Conservation (phyloP, 1,140 invertebrate species). For the Nasonia longicornis region DNA sequence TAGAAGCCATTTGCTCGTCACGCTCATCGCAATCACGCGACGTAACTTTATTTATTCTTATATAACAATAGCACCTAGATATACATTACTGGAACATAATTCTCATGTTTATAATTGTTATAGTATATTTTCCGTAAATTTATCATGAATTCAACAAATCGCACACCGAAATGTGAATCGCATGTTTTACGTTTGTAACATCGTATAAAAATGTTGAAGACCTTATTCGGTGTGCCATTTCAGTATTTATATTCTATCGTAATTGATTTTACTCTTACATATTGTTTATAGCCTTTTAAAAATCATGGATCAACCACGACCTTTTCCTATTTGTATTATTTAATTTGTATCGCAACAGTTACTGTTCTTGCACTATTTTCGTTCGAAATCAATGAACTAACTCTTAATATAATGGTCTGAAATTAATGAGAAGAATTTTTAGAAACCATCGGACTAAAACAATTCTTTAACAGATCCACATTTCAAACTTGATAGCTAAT, state of each 20-base stretch:
- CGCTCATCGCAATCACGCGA: slow-evolving; percentile 25
- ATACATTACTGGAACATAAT: neutral
- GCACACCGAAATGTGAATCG: neutral
- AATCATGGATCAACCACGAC: neutral
- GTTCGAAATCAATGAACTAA: no score
- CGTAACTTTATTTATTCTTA: neutral
- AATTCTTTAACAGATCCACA: neutral
- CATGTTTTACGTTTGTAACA: neutral
- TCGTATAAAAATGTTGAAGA: slow-evolving; percentile 27
- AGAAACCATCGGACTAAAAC: neutral
- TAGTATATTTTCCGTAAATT: slow-evolving; percentile 7
- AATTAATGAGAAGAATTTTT: no score
- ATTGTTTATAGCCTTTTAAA: neutral
- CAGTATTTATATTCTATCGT: neutral
- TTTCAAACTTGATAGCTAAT: neutral
- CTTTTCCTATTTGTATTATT: neutral
- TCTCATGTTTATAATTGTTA: neutral
- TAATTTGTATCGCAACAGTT: slow-evolving; percentile 6
- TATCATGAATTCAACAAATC: neutral
- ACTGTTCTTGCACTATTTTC: neutral
- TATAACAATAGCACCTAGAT: slow-evolving; percentile 19
- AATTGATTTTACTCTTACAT: neutral
- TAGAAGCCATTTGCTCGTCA: slow-evolving; percentile 25
- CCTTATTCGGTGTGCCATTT: slow-evolving; percentile 17
- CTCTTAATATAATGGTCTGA: no score